Percentiles rank a stretch among this genome's conserved stretches.
Conservation (phyloP, 2,888 invertebrate genomes). For the Cheilosia variabilis region DNA sequence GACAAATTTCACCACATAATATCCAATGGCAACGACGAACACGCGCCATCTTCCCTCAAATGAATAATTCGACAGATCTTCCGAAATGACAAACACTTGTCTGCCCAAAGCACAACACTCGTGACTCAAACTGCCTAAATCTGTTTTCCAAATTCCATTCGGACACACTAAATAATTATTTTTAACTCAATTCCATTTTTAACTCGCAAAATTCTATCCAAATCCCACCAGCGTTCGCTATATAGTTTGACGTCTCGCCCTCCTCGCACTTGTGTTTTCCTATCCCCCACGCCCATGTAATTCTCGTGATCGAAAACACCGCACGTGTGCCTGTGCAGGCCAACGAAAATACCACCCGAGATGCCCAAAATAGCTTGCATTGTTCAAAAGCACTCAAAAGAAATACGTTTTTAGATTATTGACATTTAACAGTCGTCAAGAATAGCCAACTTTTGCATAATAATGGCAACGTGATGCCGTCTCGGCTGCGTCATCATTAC, state of each 20-base stretch:
- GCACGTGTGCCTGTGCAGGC: constrained; percentile 40
- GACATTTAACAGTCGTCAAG: constrained; percentile 47
- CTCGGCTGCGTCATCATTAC: constrained; percentile 20
- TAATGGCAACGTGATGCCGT: constrained; percentile 4
- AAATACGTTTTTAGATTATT: constrained; percentile 46
- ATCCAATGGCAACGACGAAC: too few species aligned
- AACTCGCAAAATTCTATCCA: not conserved
- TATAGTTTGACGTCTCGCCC: constrained; percentile 7
- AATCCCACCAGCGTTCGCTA: not conserved
- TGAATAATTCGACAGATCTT: too few species aligned
- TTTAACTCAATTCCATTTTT: constrained; percentile 14
- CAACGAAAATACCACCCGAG: constrained; percentile 3
- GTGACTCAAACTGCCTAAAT: constrained; percentile 7
- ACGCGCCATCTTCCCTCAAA: too few species aligned
- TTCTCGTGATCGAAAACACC: constrained; percentile 46
- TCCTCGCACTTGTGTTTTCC: not conserved
- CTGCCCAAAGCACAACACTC: not conserved
- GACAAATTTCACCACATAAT: too few species aligned
- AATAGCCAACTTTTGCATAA: constrained; percentile 32
- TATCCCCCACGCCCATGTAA: constrained; percentile 30
- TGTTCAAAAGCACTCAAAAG: constrained; percentile 2
- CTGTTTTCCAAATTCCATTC: constrained; percentile 11
- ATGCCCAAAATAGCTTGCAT: constrained; percentile 20
- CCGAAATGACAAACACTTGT: too few species aligned
- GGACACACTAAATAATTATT: constrained; percentile 1